Evolutionary conservation across 2,888 invertebrate species (phyloP).

Genomic region (Tenthredo mesomela): DNA sequence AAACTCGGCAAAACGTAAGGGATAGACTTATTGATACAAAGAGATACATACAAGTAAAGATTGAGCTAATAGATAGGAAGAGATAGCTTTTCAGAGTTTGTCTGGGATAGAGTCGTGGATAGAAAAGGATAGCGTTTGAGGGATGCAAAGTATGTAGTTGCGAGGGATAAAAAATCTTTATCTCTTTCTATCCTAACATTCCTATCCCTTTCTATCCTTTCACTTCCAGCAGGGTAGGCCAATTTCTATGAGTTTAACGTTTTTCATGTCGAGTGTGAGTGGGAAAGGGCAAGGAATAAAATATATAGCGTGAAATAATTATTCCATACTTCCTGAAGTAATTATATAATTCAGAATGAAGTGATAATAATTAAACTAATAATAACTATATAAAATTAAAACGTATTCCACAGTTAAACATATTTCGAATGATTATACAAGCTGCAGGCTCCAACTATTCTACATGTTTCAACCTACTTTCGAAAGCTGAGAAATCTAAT

Average conservation of each 20-base stretch:
- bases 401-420: neutral
- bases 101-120: too few relatives aligned
- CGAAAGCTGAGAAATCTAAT: neutral
- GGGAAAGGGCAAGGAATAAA: neutral
- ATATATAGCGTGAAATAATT: neutral
- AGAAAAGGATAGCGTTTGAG: too few relatives aligned
- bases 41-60: too few relatives aligned
- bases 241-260: neutral
- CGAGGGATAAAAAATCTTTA: too few relatives aligned
- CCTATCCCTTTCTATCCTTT: too few relatives aligned
- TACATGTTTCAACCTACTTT: neutral
- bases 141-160: too few relatives aligned
- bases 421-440: neutral
- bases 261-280: neutral
- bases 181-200: too few relatives aligned
- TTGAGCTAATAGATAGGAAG: too few relatives aligned
- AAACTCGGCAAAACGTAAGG: too few relatives aligned
- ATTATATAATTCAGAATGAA: neutral
- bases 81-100: too few relatives aligned
- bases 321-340: neutral
- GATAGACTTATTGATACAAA: too few relatives aligned
- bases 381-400: neutral
- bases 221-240: too few relatives aligned
- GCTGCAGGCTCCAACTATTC: neutral
- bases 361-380: neutral